Base-by-base conservation (phyloP, 2,888 invertebrate species). In the Agriopis marginaria region DNA sequence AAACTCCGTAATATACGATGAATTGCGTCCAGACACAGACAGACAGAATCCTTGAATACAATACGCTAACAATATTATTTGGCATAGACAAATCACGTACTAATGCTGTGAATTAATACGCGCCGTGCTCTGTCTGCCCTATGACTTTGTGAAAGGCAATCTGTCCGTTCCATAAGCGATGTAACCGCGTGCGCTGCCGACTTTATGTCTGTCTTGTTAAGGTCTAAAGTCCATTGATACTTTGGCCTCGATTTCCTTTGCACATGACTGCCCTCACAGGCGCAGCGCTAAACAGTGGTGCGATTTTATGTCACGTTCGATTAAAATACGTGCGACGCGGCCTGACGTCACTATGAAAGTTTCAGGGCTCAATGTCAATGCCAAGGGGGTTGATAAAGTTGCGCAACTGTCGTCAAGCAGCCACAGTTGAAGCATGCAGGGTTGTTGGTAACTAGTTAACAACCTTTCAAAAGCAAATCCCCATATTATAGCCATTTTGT, bases 91-190 rank as follows among this genome's bases (percentile, higher is more conserved):
- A 66, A 70, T 66, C 66, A 66, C 66, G 63, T 63, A 59, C 54
- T 63, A 70, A 59, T 60, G 59, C 50, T 63, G 70, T 66, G 59
- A 66, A 70, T 70, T 59, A 66, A 70, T 68, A 64, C 56, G 70
- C 44, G 58, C 45, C 70, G 51, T 64, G 70, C 66, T 63, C 55
- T 56, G 67, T 67, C 65, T 68, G 68, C 65, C 67, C 71, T 71
- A 68, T 71, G 71, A 71, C 67, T 71, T 65, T 61, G 68, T 64
- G 67, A 68, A 71, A 71, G 64, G 64, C 64, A 63, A 42, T 60
- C 59, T 45, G 66, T 54, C n/a, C 63, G 55, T 44, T 55, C 9
- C 10, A 9, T 44, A 9, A 55, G 40, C 47, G 60, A 40, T 49
- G n/a, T 7, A 55, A 50, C 47, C 61, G 60, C 63, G 54, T 53